phyloP scores from a whole-genome alignment of 2,113 vertebrate species.

The Gambusia holbrooki region DNA sequence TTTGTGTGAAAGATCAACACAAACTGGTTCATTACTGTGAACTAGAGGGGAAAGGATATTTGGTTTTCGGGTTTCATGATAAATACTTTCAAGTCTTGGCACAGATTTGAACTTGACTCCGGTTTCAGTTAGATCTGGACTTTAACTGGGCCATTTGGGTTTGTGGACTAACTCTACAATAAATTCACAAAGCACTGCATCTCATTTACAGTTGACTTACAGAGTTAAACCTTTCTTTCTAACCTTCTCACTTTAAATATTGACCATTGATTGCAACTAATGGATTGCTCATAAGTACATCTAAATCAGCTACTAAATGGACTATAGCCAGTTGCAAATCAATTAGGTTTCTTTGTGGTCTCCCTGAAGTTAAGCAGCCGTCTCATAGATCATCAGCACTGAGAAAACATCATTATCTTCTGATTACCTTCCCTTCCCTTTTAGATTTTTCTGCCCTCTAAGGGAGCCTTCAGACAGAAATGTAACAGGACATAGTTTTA shows the following conservation, averaged over 20 bases:
- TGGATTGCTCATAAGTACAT: conserved; percentile 10
- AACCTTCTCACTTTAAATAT: not conserved
- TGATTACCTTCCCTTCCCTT: conserved; percentile 10
- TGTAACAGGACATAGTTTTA: not conserved
- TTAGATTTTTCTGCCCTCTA: not conserved
- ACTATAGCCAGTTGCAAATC: conserved; percentile 13
- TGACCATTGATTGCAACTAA: conserved; percentile 3
- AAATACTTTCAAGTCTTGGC: too few species aligned
- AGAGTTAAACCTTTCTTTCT: not conserved
- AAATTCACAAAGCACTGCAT: too few species aligned
- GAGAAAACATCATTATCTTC: not conserved
- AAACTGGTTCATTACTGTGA: not conserved
- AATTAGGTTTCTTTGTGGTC: conserved; percentile 17
- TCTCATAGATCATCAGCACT: conserved; percentile 1
- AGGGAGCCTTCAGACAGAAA: not conserved
- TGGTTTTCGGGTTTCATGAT: too few species aligned
- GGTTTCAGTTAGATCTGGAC: too few species aligned
- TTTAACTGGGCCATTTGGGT: too few species aligned
- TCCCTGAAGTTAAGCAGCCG: conserved; percentile 6
- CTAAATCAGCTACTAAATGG: conserved; percentile 22
- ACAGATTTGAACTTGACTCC: too few species aligned
- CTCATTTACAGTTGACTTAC: not conserved
- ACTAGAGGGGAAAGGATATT: not conserved
- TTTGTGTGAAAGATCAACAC: not conserved
- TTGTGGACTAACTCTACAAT: too few species aligned